These are phyloP conservation scores for Notothenia rossii DNA, from an alignment of 2,113 vertebrate genomes.

Conservation along the genomic window DNA sequence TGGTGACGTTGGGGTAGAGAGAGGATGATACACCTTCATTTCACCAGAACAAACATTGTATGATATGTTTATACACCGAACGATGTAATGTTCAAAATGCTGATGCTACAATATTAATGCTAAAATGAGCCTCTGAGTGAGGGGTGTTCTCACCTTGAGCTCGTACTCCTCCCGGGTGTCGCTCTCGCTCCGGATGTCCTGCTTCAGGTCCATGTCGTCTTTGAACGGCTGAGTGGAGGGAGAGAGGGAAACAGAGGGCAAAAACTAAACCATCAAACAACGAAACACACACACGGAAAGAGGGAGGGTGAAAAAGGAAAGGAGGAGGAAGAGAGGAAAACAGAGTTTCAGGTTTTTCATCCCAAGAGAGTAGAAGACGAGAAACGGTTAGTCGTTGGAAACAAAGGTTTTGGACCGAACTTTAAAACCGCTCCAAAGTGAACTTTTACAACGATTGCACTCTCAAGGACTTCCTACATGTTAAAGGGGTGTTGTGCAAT, in stretches of 20 bases:
- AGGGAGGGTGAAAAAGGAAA: conserved; percentile 75
- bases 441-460: conserved; percentile 17
- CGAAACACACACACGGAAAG: conserved; percentile 82
- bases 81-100: conserved; percentile 6
- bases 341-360: conserved; percentile 82
- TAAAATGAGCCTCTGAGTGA: background rate
- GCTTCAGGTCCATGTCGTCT: conserved; percentile 95
- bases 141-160: conserved; percentile 88
- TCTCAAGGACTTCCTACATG: conserved; percentile 34
- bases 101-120: too few relatives aligned
- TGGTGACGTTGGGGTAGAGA: background rate
- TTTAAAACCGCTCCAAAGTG: conserved; percentile 40
- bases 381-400: conserved; percentile 44
- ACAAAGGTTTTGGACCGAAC: conserved; percentile 11
- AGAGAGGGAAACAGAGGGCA: conserved; percentile 87
- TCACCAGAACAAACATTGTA: background rate
- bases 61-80: conserved; percentile 24
- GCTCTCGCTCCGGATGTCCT: conserved; percentile 92
- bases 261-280: conserved; percentile 88
- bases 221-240: conserved; percentile 93
- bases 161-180: conserved; percentile 96
- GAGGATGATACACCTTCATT: background rate
- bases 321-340: conserved; percentile 78
- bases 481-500: background rate
- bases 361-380: conserved; percentile 69